A percentile compares a stretch with the other conserved stretches of the same genome.
These are phyloP conservation scores for Pentalonia nigronervosa DNA, from an alignment of 1,140 invertebrate species.

Conservation along the genomic window DNA sequence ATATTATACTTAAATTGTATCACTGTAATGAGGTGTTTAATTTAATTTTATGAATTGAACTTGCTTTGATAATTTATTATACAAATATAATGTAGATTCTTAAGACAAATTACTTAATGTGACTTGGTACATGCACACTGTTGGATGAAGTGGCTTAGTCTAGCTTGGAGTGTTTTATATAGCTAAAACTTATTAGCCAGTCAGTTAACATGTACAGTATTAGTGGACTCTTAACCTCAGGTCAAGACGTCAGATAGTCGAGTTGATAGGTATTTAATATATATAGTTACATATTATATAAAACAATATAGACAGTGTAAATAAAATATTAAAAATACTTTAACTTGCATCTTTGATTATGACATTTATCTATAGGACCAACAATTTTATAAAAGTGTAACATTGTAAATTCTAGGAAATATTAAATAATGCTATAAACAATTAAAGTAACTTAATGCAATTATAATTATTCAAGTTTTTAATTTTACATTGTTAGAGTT, in stretches of 20 bases:
- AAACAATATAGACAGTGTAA: background rate
- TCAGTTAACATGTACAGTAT: no score
- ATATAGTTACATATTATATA: no score
- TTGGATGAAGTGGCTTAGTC: no score
- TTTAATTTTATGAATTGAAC: background rate
- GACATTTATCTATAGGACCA: background rate
- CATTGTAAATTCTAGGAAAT: background rate
- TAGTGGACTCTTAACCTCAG: no score
- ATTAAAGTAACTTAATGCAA: background rate
- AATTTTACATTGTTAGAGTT: background rate
- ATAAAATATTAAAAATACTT: no score
- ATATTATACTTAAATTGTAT: background rate
- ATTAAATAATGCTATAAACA: background rate
- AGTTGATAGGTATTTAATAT: no score
- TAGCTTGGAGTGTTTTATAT: background rate
- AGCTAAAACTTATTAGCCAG: no score
- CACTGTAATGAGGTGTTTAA: background rate
- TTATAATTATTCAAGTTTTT: background rate
- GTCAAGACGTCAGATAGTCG: no score
- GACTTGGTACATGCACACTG: no score
- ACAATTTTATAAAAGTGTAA: background rate
- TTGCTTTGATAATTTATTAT: background rate
- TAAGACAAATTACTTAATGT: no score
- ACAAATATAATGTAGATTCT: background rate
- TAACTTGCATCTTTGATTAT: background rate